Percentiles rank a stretch among this genome's conserved stretches.
These are phyloP conservation scores for Orthosia gothica DNA, from an alignment of 2,888 invertebrate species.

Conservation along the genomic window DNA sequence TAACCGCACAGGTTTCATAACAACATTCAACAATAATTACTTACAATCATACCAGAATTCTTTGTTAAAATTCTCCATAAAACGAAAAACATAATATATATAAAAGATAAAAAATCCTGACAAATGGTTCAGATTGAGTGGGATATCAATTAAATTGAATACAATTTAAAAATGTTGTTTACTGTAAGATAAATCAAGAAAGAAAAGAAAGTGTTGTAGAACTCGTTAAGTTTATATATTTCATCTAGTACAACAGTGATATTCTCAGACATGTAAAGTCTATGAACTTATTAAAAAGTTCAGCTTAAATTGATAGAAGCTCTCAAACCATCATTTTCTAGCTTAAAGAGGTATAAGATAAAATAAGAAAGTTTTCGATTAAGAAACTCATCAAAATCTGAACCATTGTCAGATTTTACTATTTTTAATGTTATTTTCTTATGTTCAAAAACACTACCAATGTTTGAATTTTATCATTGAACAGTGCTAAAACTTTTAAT, in stretches of 20 bases:
- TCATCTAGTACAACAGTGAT: too few relatives aligned
- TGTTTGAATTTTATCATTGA: slow-evolving; percentile 29
- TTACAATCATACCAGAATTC: slow-evolving; percentile 32
- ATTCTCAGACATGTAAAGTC: too few relatives aligned
- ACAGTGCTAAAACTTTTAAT: slow-evolving; percentile 54
- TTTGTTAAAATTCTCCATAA: slow-evolving; percentile 47
- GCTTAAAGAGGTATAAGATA: too few relatives aligned
- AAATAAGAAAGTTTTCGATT: too few relatives aligned
- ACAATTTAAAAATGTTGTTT: slow-evolving; percentile 1
- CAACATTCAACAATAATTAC: slow-evolving; percentile 18
- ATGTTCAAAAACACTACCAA: slow-evolving; percentile 37
- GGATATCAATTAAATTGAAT: not conserved
- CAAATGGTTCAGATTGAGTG: not conserved
- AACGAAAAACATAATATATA: not conserved
- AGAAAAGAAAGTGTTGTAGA: too few relatives aligned
- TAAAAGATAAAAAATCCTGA: slow-evolving; percentile 2
- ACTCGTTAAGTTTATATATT: too few relatives aligned
- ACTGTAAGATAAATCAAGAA: not conserved
- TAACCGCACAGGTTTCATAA: slow-evolving; percentile 29
- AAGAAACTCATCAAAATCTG: not conserved
- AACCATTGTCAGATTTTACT: slow-evolving; percentile 2
- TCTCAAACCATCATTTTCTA: too few relatives aligned
- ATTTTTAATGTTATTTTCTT: slow-evolving; percentile 2
- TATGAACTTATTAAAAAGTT: too few relatives aligned
- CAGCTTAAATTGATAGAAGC: too few relatives aligned